Evolutionary conservation across 1,140 invertebrate species (phyloP).

Genomic region (Kradibia gibbosae): DNA sequence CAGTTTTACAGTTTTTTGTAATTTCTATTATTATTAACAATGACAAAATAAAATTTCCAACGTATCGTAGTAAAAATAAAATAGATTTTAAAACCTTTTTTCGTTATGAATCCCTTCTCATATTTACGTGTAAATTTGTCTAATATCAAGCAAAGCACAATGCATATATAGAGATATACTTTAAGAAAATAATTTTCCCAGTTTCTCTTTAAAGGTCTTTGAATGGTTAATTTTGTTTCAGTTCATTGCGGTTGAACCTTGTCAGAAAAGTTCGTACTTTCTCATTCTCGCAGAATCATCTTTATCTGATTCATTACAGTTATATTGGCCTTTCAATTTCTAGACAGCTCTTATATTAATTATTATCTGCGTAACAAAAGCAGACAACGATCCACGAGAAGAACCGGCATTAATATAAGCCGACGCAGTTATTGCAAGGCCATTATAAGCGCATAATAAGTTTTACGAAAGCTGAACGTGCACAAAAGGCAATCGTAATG

Average conservation of each 20-base stretch:
- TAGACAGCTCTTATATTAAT: neutral
- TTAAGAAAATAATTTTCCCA: conserved; percentile 19
- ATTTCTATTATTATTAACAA: conserved; percentile 26
- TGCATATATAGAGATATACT: conserved; percentile 9
- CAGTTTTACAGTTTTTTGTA: conserved; percentile 15
- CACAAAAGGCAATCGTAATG: conserved; percentile 31
- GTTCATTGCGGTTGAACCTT: conserved; percentile 16
- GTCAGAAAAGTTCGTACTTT: conserved; percentile 22
- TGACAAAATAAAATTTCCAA: conserved; percentile 11
- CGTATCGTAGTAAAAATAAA: neutral
- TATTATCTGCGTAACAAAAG: neutral
- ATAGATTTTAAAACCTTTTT: neutral
- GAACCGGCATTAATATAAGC: neutral
- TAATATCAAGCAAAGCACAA: conserved; percentile 12
- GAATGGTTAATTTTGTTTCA: conserved; percentile 25
- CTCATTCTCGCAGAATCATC: conserved; percentile 5
- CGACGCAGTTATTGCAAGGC: neutral
- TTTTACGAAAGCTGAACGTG: conserved; percentile 17
- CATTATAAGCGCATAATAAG: conserved; percentile 2
- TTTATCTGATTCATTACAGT: conserved; percentile 1
- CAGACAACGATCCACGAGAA: neutral
- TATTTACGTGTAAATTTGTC: neutral
- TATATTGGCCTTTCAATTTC: conserved; percentile 5
- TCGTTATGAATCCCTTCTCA: neutral
- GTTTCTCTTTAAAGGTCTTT: neutral